phyloP scores from a whole-genome alignment of 2,113 vertebrate genomes.

The Phrynosoma blainvillii region DNA sequence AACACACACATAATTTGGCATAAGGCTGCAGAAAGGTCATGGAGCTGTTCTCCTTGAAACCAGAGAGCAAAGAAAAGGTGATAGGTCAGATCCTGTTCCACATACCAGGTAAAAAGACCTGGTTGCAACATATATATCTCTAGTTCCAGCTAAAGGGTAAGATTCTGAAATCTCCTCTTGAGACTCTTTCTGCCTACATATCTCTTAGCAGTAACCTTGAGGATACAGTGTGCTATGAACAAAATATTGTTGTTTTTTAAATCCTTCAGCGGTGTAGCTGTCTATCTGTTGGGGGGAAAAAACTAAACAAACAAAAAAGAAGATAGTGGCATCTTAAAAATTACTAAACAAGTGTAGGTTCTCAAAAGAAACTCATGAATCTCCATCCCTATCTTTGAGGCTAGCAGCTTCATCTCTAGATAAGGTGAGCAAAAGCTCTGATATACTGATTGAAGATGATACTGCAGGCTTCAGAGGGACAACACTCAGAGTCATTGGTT shows the following conservation, averaged over 20 bases:
- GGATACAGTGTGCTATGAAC: background rate
- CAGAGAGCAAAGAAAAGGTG: constrained; percentile 12
- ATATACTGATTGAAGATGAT: too few relatives aligned
- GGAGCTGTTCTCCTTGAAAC: constrained; percentile 17
- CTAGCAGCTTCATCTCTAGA: too few relatives aligned
- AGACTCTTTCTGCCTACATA: background rate
- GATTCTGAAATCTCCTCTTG: background rate
- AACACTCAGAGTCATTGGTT: background rate
- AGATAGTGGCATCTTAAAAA: background rate
- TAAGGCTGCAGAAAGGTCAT: constrained; percentile 8
- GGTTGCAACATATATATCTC: background rate
- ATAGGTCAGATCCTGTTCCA: constrained; percentile 9
- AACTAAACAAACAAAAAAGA: background rate
- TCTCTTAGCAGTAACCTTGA: background rate
- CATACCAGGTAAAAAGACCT: constrained; percentile 7
- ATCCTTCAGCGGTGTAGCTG: background rate
- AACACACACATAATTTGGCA: background rate
- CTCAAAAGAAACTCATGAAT: too few relatives aligned
- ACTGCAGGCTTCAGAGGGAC: too few relatives aligned
- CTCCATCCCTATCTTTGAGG: too few relatives aligned
- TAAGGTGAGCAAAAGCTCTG: too few relatives aligned
- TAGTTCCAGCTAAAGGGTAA: background rate
- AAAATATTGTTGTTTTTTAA: background rate
- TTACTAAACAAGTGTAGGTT: background rate
- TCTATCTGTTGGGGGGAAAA: background rate